phyloP scores from a whole-genome alignment of 2,113 vertebrate species.

The Pristiophorus japonicus region DNA sequence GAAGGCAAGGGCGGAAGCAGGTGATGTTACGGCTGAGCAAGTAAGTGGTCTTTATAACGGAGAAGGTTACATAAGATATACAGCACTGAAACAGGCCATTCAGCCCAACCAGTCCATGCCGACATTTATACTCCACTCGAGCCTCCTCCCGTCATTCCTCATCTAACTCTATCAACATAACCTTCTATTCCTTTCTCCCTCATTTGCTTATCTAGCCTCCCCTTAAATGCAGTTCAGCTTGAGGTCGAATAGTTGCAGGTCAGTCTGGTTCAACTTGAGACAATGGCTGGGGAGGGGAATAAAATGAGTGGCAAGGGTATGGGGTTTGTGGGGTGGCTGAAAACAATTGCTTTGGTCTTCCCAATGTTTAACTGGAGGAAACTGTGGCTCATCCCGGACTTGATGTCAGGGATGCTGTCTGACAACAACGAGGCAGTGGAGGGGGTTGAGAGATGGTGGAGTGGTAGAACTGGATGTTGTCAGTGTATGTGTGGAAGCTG shows the following conservation, averaged over 20 bases:
- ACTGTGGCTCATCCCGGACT: not conserved
- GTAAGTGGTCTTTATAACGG: not conserved
- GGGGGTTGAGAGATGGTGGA: not conserved
- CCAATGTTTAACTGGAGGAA: not conserved
- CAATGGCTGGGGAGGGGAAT: not conserved
- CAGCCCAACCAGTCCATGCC: too few relatives aligned
- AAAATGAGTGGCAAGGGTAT: not conserved
- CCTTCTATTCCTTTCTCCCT: too few relatives aligned
- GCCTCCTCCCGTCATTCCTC: too few relatives aligned
- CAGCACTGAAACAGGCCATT: too few relatives aligned
- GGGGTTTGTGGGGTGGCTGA: not conserved
- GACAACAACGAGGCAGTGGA: not conserved
- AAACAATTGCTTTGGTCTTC: not conserved
- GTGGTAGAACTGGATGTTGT: not conserved
- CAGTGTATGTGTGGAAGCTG: not conserved
- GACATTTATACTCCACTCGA: too few relatives aligned
- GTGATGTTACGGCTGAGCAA: not conserved
- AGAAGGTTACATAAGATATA: not conserved
- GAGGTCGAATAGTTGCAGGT: not conserved
- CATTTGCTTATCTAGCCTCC: too few relatives aligned
- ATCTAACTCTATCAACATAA: too few relatives aligned
- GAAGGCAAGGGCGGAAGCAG: not conserved
- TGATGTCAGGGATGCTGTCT: not conserved
- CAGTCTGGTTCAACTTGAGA: not conserved
- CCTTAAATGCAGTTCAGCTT: not conserved